phyloP scores from a whole-genome alignment of 1,140 invertebrate species.

The Drosophila varians region DNA sequence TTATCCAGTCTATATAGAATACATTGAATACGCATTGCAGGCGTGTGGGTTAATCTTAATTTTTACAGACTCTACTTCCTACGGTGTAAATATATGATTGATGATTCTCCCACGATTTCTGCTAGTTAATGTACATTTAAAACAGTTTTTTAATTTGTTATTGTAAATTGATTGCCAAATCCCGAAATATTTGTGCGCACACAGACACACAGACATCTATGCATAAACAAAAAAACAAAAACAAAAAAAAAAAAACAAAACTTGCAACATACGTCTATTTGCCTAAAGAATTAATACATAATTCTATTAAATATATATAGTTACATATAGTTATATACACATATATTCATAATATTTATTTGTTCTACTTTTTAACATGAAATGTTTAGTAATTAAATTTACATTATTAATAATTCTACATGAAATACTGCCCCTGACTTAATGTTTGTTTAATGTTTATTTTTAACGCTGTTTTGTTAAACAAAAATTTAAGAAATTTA shows the following conservation, averaged over 20 bases:
- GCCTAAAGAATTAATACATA: slow-evolving; percentile 53
- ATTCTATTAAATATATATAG: slow-evolving; percentile 45
- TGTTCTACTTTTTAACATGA: slow-evolving; percentile 72
- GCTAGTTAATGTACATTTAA: slow-evolving; percentile 31
- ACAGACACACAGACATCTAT: slow-evolving; percentile 5
- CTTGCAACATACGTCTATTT: slow-evolving; percentile 21
- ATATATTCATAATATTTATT: slow-evolving; percentile 73
- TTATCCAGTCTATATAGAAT: slow-evolving; percentile 54
- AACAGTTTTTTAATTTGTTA: slow-evolving; percentile 62
- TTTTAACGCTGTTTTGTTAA: slow-evolving; percentile 73
- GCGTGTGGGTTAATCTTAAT: slow-evolving; percentile 32
- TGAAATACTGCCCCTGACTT: slow-evolving; percentile 79
- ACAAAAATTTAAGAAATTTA: slow-evolving; percentile 74
- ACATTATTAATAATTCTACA: slow-evolving; percentile 68
- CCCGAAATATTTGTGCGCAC: slow-evolving; percentile 46
- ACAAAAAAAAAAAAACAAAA: background rate
- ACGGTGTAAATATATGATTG: slow-evolving; percentile 48
- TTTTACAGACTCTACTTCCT: slow-evolving; percentile 28
- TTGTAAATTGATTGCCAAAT: slow-evolving; percentile 65
- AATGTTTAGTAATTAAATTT: slow-evolving; percentile 67
- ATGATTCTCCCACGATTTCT: slow-evolving; percentile 32
- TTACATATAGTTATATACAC: slow-evolving; percentile 46
- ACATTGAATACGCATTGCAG: slow-evolving; percentile 1
- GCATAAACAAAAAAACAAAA: background rate
- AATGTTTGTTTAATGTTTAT: slow-evolving; percentile 78